phyloP scores from a whole-genome alignment of 1,140 invertebrate species.

The Scaptodrosophila lebanonensis region DNA sequence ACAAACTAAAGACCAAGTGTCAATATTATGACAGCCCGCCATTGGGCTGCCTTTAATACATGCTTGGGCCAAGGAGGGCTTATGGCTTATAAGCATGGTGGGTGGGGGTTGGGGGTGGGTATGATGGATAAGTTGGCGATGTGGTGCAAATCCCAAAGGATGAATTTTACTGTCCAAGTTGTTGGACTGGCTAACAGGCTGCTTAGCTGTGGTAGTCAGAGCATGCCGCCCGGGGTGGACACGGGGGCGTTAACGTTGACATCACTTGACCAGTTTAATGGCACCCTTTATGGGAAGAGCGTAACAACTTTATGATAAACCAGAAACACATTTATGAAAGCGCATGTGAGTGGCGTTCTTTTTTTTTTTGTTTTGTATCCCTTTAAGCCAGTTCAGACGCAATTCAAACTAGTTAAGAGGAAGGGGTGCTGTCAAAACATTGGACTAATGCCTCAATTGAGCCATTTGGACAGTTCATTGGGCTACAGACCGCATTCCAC shows the following conservation, averaged over 20 bases:
- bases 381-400: slow-evolving; percentile 30
- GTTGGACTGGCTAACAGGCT: too few relatives aligned
- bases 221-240: slow-evolving; percentile 16
- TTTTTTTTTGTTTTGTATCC: too few relatives aligned
- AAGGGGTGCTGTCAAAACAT: background rate
- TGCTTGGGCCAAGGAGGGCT: background rate
- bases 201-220: background rate
- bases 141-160: slow-evolving; percentile 61
- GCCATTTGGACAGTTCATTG: too few relatives aligned
- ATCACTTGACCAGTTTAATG: slow-evolving; percentile 62
- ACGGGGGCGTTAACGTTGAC: slow-evolving; percentile 55
- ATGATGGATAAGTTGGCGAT: slow-evolving; percentile 61
- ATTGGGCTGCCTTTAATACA: too few relatives aligned
- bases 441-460: too few relatives aligned
- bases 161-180: slow-evolving; percentile 25
- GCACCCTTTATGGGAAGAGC: slow-evolving; percentile 44
- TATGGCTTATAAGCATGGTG: background rate
- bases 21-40: slow-evolving; percentile 68
- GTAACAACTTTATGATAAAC: slow-evolving; percentile 25
- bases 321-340: background rate
- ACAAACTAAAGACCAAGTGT: slow-evolving; percentile 59
- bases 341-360: too few relatives aligned
- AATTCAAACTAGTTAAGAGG: slow-evolving; percentile 16
- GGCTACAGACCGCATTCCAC: too few relatives aligned
- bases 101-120: background rate